Evolutionary conservation across 1,140 invertebrate species (phyloP), one percentile per base, ranked within the genome.

Genomic region (Papilio polyxenes): DNA sequence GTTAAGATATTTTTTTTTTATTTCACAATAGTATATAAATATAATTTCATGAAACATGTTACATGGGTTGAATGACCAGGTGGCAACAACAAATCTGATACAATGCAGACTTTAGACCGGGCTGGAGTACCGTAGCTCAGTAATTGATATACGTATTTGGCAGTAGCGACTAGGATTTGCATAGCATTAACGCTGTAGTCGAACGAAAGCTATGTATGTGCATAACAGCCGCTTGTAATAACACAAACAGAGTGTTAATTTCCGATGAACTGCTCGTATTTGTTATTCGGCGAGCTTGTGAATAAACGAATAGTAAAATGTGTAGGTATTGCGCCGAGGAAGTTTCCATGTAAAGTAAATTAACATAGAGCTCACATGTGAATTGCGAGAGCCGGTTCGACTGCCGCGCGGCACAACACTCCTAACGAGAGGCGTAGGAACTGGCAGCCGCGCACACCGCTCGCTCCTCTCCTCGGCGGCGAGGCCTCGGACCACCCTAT

Each of bases 401-500:
- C 62, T 62, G 44, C 23, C 51, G 62, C 44, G 72, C 62, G 88
- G 86, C 89, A 91, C 90, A 92, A 91, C 89, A 90, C 89, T 88
- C 89, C 85, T 92, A 91, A 91, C 90, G 89, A 92, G 90, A 85
- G 86, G 82, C 69, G 82, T 44, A 83, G 81, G 20, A 11, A 23
- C 62, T 23, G 20, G 23, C 10, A 37, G 65, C 65, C 31, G 83
- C 80, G 85, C 85, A 85, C 84, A 62, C 84, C 82, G 84, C 85
- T 82, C 87, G 89, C 82, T 82, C 82, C 88, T 85, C 88, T 86
- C 84, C 81, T 84, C 86, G 84, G 86, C 85, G 81, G 81, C 88
- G 85, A 86, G 87, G 83, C 81, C 88, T 86, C 87, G 89, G 87
- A 91, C 89, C 92, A 89, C 91, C 92, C 92, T 94, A 92, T 91